phyloP scores from a whole-genome alignment of 2,113 vertebrate species.

The Siniperca chuatsi region DNA sequence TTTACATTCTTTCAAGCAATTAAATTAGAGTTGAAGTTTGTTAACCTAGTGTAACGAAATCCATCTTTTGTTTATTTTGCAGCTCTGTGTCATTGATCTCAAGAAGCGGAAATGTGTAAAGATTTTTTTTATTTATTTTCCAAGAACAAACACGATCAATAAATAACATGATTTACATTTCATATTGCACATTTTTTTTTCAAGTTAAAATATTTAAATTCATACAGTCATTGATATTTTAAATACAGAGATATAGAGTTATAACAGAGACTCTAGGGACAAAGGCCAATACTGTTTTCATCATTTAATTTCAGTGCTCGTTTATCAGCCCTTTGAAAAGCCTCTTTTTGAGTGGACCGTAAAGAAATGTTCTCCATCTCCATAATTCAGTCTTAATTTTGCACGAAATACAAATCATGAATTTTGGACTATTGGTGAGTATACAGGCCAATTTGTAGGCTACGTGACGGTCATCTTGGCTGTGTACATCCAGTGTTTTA shows the following conservation, averaged over 20 bases:
- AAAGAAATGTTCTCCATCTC: conserved; percentile 67
- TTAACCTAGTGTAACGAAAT: not conserved
- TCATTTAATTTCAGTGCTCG: conserved; percentile 90
- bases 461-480: conserved; percentile 48
- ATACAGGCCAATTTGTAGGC: conserved; percentile 57
- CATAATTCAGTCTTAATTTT: conserved; percentile 52
- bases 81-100: conserved; percentile 4
- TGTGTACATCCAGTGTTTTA: conserved; percentile 76
- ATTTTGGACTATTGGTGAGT: conserved; percentile 63
- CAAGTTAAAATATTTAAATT: conserved; percentile 99
- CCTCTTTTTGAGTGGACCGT: conserved; percentile 83
- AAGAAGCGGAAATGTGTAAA: conserved; percentile 65
- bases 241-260: conserved; percentile 96
- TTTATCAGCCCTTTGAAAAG: conserved; percentile 78
- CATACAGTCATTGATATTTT: conserved; percentile 98
- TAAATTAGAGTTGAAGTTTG: not conserved
- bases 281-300: conserved; percentile 90
- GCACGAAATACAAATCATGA: conserved; percentile 69
- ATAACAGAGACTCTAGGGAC: conserved; percentile 94
- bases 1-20: not conserved
- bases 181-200: conserved; percentile 98
- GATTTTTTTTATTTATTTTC: conserved; percentile 96
- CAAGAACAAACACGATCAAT: conserved; percentile 99
- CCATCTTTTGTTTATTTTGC: not conserved
- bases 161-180: conserved; percentile 99